Evolutionary conservation across 1,140 invertebrate genomes (phyloP).

Genomic region (Ips typographus): DNA sequence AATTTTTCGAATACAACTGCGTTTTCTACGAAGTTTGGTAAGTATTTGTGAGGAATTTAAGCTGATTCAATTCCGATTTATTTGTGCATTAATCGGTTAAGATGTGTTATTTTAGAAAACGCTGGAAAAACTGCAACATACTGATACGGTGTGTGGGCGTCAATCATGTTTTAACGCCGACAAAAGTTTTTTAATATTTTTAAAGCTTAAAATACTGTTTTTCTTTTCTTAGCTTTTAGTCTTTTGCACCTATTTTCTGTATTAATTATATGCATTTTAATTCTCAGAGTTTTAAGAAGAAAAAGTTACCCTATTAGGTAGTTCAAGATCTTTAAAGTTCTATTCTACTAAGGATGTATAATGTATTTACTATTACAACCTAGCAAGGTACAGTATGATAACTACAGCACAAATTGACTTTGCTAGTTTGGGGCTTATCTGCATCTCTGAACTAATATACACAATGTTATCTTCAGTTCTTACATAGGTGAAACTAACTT

Average conservation of each 20-base stretch:
- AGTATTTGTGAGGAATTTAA: slow-evolving; percentile 19
- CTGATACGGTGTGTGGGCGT: slow-evolving; percentile 44
- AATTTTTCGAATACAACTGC: slow-evolving; percentile 32
- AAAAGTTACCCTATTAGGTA: not conserved
- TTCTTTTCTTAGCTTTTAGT: not conserved
- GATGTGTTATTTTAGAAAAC: slow-evolving; percentile 37
- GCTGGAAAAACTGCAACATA: slow-evolving; percentile 38
- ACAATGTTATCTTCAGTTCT: too few species aligned
- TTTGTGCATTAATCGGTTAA: slow-evolving; percentile 5
- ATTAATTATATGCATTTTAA: not conserved
- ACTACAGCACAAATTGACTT: too few species aligned
- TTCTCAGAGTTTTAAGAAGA: not conserved
- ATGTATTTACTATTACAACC: too few species aligned
- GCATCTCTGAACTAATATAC: too few species aligned
- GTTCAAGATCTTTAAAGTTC: not conserved
- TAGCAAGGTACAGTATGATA: too few species aligned
- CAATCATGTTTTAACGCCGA: slow-evolving; percentile 10
- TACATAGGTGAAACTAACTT: too few species aligned
- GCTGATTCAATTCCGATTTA: not conserved
- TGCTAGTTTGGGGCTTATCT: too few species aligned
- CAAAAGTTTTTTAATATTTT: not conserved
- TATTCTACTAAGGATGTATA: not conserved
- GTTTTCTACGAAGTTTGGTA: slow-evolving; percentile 37
- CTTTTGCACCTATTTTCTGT: not conserved
- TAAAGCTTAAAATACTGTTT: not conserved